Evolutionary conservation across 2,113 vertebrate genomes (phyloP).

Genomic region (Calcarius ornatus): DNA sequence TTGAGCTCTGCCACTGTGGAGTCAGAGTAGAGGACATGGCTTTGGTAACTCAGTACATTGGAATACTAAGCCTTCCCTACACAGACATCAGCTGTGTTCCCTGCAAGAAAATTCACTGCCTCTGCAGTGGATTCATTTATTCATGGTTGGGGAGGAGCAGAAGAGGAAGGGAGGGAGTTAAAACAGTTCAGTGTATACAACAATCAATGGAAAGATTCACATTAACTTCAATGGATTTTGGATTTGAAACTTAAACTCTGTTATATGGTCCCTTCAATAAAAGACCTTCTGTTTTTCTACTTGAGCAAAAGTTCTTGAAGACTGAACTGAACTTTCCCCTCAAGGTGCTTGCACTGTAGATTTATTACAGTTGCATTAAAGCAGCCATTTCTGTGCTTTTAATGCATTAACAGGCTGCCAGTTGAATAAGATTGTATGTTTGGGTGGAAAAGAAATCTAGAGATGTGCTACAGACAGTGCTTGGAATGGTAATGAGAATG

Average conservation of each 20-base stretch:
- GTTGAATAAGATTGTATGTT: slow-evolving; percentile 20
- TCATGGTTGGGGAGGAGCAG: not conserved
- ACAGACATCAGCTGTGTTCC: not conserved
- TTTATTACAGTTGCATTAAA: slow-evolving; percentile 5
- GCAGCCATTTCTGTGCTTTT: slow-evolving; percentile 1
- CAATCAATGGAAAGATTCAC: not conserved
- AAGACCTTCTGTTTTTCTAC: slow-evolving; percentile 12
- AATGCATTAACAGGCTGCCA: slow-evolving; percentile 10
- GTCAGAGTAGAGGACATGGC: not conserved
- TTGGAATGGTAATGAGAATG: slow-evolving; percentile 46
- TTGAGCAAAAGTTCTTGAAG: not conserved
- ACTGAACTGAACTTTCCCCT: slow-evolving; percentile 7
- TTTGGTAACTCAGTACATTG: not conserved
- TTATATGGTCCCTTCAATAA: not conserved
- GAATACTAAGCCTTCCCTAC: not conserved
- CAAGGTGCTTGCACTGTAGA: not conserved
- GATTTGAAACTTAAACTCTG: not conserved
- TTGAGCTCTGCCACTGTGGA: not conserved
- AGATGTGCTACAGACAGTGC: slow-evolving; percentile 25
- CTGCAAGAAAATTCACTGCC: not conserved
- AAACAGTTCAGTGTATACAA: not conserved
- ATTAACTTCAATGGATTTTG: not conserved
- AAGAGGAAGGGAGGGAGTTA: not conserved
- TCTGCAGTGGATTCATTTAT: not conserved
- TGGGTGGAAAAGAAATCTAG: slow-evolving; percentile 47